Evolutionary conservation across 53 echinoderm and acorn worm species (phyloP).

Genomic region (Holothuria leucospilota): DNA sequence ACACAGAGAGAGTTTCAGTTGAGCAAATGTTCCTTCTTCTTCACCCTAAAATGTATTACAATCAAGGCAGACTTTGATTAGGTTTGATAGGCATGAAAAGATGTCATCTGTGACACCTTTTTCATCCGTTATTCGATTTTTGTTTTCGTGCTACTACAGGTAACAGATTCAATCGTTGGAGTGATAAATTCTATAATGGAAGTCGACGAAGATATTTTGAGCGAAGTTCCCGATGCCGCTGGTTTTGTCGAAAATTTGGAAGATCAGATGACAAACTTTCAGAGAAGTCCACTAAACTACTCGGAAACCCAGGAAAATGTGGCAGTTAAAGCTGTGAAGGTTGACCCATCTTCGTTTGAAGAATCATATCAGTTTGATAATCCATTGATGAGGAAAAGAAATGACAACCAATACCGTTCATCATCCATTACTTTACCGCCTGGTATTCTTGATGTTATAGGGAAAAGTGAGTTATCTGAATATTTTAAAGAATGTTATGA

Average conservation of each 20-base stretch:
- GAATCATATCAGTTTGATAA: neutral
- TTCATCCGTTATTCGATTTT: too few species aligned
- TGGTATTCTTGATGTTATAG: neutral
- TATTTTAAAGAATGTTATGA: too few species aligned
- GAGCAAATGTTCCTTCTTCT: too few species aligned
- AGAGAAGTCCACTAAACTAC: neutral
- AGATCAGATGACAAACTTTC: conserved; percentile 9
- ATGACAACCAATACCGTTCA: neutral
- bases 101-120: too few species aligned
- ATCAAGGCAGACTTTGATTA: too few species aligned
- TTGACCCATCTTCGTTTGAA: neutral
- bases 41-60: too few species aligned
- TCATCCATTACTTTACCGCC: neutral
- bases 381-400: neutral
- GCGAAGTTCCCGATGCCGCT: neutral
- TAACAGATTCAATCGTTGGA: conserved; percentile 4
- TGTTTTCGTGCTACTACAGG: neutral
- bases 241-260: neutral
- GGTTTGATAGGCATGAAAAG: too few species aligned
- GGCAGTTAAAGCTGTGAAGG: neutral
- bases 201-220: neutral
- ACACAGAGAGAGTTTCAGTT: too few species aligned
- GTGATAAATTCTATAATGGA: conserved; percentile 8
- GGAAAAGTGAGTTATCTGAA: too few species aligned
- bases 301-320: neutral